phyloP scores from a whole-genome alignment of 2,797 vertebrate genomes.

The Lophius americanus region DNA sequence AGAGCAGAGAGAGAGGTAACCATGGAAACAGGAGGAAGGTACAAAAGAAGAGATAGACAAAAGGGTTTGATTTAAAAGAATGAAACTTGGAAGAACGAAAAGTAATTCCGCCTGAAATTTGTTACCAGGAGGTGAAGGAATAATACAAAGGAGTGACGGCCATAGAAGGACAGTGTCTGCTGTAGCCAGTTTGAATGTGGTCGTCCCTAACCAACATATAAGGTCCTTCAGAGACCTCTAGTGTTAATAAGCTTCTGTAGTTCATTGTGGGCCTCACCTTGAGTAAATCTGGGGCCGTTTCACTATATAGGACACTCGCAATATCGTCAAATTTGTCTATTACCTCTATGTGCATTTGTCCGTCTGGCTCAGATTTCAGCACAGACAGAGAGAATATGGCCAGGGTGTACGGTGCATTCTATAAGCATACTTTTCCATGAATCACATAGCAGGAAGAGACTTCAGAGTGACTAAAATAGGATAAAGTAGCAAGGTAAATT shows the following conservation, averaged over 20 bases:
- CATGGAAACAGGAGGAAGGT: slow-evolving; percentile 90
- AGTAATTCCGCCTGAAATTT: slow-evolving; percentile 87
- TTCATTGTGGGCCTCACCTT: slow-evolving; percentile 79
- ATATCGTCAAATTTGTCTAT: slow-evolving; percentile 21
- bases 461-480: slow-evolving; percentile 67
- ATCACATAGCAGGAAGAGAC: slow-evolving; percentile 63
- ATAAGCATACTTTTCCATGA: slow-evolving; percentile 65
- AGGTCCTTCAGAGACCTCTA: slow-evolving; percentile 78
- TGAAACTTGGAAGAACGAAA: slow-evolving; percentile 87
- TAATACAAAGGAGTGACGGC: slow-evolving; percentile 76
- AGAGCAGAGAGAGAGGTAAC: slow-evolving; percentile 87
- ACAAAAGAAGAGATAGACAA: slow-evolving; percentile 89
- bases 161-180: slow-evolving; percentile 67
- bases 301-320: slow-evolving; percentile 68
- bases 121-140: slow-evolving; percentile 80
- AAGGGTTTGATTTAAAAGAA: slow-evolving; percentile 88
- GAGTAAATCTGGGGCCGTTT: slow-evolving; percentile 73
- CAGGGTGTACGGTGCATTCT: slow-evolving; percentile 39
- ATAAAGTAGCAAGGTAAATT: slow-evolving; percentile 65
- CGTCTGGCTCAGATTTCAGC: slow-evolving; percentile 15
- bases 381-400: slow-evolving; percentile 7
- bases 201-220: slow-evolving; percentile 56
- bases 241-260: slow-evolving; percentile 78
- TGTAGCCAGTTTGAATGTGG: slow-evolving; percentile 61
- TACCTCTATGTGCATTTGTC: slow-evolving; percentile 13